These are phyloP conservation scores for Andrena marginata DNA, from an alignment of 2,888 invertebrate species.

Conservation along the genomic window DNA sequence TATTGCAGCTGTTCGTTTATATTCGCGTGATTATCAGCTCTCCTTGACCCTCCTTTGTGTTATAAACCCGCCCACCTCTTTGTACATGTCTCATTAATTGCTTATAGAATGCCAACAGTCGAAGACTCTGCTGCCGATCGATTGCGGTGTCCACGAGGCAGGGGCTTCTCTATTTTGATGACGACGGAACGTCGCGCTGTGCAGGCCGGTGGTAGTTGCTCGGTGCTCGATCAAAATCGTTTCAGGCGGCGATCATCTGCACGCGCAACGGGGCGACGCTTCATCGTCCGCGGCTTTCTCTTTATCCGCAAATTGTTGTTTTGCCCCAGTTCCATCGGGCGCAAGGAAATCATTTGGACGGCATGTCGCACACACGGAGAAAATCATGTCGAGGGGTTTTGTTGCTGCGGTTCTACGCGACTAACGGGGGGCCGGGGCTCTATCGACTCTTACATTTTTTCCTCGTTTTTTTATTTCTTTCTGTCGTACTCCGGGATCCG, in stretches of 20 bases:
- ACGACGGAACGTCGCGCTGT: conserved; percentile 8
- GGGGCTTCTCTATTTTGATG: not conserved
- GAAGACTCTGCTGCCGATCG: conserved; percentile 9
- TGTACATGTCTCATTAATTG: not conserved
- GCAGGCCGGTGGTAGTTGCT: too few relatives aligned
- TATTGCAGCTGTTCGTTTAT: conserved; percentile 3
- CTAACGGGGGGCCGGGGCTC: not conserved
- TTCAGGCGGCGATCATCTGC: not conserved
- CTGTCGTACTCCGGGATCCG: not conserved
- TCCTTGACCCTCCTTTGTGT: not conserved
- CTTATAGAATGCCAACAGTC: conserved; percentile 11
- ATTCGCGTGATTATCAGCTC: not conserved
- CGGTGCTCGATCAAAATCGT: not conserved
- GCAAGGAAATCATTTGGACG: conserved; percentile 51
- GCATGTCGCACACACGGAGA: conserved; percentile 49
- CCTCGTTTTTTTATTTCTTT: too few relatives aligned
- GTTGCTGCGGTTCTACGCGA: conserved; percentile 6
- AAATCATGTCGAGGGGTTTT: conserved; percentile 33
- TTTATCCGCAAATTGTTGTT: conserved; percentile 46
- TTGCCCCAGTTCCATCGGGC: conserved; percentile 32
- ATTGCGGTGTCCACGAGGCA: conserved; percentile 10
- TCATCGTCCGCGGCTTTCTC: conserved; percentile 25
- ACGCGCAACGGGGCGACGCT: conserved; percentile 20
- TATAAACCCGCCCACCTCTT: not conserved
- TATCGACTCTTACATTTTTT: not conserved